A percentile compares a stretch with the other conserved stretches of the same genome.
These are phyloP conservation scores for Glaucopsyche alexis DNA, from an alignment of 2,888 invertebrate genomes.

Conservation along the genomic window DNA sequence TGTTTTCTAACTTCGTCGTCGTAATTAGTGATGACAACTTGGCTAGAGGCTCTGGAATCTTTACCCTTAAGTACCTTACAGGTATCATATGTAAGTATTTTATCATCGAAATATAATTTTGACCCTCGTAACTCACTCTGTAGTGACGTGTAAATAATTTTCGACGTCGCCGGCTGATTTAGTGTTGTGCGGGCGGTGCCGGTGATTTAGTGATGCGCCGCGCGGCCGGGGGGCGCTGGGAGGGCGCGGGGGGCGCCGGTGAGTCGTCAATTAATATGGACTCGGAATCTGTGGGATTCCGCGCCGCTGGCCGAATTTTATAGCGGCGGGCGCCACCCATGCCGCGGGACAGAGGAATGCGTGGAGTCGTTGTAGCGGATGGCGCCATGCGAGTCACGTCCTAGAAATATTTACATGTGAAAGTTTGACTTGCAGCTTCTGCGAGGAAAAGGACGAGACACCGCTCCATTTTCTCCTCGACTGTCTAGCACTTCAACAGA, in stretches of 20 bases:
- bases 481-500: too few relatives aligned
- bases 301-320: slow-evolving; percentile 79
- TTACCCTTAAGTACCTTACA: not conserved
- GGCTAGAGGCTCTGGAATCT: not conserved
- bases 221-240: not conserved
- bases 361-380: slow-evolving; percentile 46
- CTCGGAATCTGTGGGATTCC: slow-evolving; percentile 79
- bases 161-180: slow-evolving; percentile 1
- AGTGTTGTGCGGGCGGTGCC: slow-evolving; percentile 2
- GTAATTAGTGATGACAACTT: too few relatives aligned
- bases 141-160: slow-evolving; percentile 19
- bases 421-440: too few relatives aligned
- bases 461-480: too few relatives aligned
- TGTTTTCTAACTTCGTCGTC: too few relatives aligned
- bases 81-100: not conserved
- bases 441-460: too few relatives aligned
- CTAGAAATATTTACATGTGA: too few relatives aligned
- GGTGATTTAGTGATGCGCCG: not conserved
- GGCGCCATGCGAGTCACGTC: not conserved
- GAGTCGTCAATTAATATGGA: slow-evolving; percentile 79
- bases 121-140: slow-evolving; percentile 11
- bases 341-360: slow-evolving; percentile 48
- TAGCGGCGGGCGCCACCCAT: slow-evolving; percentile 79
- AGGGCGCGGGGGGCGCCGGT: slow-evolving; percentile 46
- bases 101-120: not conserved